A percentile compares a stretch with the other conserved stretches of the same genome.
Conservation (phyloP, 1,140 invertebrate genomes). For the Drepana arcuata region DNA sequence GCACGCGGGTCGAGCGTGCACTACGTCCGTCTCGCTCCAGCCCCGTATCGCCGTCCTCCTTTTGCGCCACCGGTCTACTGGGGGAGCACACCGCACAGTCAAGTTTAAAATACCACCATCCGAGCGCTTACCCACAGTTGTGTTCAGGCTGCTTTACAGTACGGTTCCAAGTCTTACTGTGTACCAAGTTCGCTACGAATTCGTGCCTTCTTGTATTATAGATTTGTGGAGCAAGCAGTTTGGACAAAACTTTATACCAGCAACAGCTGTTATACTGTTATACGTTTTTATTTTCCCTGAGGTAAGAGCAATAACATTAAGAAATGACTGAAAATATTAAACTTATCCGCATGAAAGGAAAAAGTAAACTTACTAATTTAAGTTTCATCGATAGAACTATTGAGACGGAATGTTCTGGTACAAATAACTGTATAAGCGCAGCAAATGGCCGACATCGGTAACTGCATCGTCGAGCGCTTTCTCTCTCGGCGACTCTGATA, state of each 20-base stretch:
- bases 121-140: constrained; percentile 51
- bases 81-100: constrained; percentile 54
- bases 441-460: constrained; percentile 51
- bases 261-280: constrained; percentile 20
- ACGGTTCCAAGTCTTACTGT: constrained; percentile 25
- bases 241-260: constrained; percentile 7
- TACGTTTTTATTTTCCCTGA: constrained; percentile 17
- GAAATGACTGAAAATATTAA: constrained; percentile 1
- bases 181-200: constrained; percentile 37
- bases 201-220: constrained; percentile 46
- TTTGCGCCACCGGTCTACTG: constrained; percentile 18
- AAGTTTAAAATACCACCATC: constrained; percentile 62
- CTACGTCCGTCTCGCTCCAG: constrained; percentile 33
- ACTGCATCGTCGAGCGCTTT: constrained; percentile 41
- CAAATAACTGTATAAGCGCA: constrained; percentile 19
- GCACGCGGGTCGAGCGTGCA: constrained; percentile 54
- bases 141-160: constrained; percentile 40
- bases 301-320: constrained; percentile 16
- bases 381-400: not conserved
- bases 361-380: not conserved
- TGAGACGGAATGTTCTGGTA: constrained; percentile 21
- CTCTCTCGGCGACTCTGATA: constrained; percentile 28
- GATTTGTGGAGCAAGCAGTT: constrained; percentile 25
- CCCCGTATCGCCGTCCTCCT: constrained; percentile 30
- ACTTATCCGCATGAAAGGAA: constrained; percentile 2